Percentiles rank a stretch among this genome's conserved stretches.
Conservation (phyloP, 1,140 invertebrate species). For the Ridgeia piscesae region DNA sequence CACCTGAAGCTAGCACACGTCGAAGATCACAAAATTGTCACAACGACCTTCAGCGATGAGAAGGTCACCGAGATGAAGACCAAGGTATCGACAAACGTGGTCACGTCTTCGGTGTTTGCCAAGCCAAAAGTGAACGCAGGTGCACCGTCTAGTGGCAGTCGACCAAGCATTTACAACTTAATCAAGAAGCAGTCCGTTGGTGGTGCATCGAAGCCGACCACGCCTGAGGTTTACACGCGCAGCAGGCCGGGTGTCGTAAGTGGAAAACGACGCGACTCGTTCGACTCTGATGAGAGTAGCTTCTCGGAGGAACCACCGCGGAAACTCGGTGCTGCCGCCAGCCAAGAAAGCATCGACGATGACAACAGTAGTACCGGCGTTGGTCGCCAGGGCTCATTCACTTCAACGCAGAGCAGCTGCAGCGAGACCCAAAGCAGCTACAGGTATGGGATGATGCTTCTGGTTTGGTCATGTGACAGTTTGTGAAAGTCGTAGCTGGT, state of each 20-base stretch:
- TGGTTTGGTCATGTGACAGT: no score
- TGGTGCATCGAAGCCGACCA: not conserved
- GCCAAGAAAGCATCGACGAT: not conserved
- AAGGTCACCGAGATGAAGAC: not conserved
- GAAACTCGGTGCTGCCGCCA: not conserved
- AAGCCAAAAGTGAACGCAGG: not conserved
- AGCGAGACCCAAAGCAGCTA: not conserved
- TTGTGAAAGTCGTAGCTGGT: no score
- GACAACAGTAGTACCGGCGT: conserved; percentile 2
- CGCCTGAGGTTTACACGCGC: not conserved
- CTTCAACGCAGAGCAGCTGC: not conserved
- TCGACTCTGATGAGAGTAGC: conserved; percentile 7
- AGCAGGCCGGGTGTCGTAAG: not conserved
- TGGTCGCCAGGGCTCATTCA: not conserved
- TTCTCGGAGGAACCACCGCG: not conserved
- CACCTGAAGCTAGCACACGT: not conserved
- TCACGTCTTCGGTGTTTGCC: not conserved
- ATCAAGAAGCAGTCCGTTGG: conserved; percentile 10
- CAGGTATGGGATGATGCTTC: not conserved
- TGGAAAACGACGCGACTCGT: not conserved
- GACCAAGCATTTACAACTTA: not conserved
- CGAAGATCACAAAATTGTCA: not conserved
- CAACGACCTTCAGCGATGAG: not conserved
- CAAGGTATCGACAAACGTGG: not conserved
- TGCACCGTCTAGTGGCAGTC: not conserved